These are phyloP conservation scores for Cerceris ruficornis DNA, from an alignment of 2,888 invertebrate species.

Conservation along the genomic window DNA sequence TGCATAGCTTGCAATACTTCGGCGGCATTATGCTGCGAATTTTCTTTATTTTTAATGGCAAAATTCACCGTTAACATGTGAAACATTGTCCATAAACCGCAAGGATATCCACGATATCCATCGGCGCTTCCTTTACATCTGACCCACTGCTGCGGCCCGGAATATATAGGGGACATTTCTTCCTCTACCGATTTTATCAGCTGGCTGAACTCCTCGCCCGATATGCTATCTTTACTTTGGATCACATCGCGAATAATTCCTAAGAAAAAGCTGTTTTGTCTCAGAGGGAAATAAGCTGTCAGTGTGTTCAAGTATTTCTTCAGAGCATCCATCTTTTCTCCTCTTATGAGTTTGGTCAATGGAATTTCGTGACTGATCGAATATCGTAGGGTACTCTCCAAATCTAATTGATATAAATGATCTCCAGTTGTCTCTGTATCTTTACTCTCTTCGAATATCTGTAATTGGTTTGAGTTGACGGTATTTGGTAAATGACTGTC, in stretches of 20 bases:
- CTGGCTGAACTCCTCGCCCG: slow-evolving; percentile 85
- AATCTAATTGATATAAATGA: slow-evolving; percentile 91
- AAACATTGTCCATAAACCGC: slow-evolving; percentile 97
- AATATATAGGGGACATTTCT: slow-evolving; percentile 84
- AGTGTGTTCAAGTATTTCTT: slow-evolving; percentile 89
- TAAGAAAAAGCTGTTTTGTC: slow-evolving; percentile 83
- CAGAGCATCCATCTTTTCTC: slow-evolving; percentile 88
- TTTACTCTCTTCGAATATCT: slow-evolving; percentile 57
- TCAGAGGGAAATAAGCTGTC: slow-evolving; percentile 90
- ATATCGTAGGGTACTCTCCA: slow-evolving; percentile 93
- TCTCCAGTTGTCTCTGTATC: slow-evolving; percentile 82
- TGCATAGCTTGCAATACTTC: slow-evolving; percentile 92
- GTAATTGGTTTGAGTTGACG: slow-evolving; percentile 32
- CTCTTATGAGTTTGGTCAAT: slow-evolving; percentile 86
- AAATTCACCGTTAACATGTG: slow-evolving; percentile 93
- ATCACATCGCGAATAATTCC: slow-evolving; percentile 84
- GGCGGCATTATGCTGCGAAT: slow-evolving; percentile 82
- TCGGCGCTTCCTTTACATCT: slow-evolving; percentile 92
- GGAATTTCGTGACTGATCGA: slow-evolving; percentile 93
- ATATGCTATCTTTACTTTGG: slow-evolving; percentile 83
- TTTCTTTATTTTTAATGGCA: slow-evolving; percentile 58
- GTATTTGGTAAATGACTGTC: slow-evolving; percentile 11
- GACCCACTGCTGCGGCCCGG: slow-evolving; percentile 85
- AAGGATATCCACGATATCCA: slow-evolving; percentile 93
- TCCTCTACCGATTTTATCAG: slow-evolving; percentile 84